These are phyloP conservation scores for Prolemur simus DNA, from an alignment of 2,113 vertebrate genomes.

Conservation along the genomic window DNA sequence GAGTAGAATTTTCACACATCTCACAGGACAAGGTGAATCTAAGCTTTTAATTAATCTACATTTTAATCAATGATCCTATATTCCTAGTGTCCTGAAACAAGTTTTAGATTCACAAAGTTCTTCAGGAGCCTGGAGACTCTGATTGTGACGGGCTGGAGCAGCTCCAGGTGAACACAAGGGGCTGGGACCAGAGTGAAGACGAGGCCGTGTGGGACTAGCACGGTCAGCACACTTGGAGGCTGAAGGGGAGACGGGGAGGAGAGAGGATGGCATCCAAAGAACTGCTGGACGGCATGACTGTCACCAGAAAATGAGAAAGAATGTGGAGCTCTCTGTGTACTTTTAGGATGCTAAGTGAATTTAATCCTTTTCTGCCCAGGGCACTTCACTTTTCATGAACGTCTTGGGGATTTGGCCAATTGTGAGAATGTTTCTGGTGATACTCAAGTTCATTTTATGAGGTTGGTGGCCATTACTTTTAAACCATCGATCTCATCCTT, in stretches of 20 bases:
- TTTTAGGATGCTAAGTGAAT: neutral
- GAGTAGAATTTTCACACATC: neutral
- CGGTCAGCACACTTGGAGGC: too few species aligned
- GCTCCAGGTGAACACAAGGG: neutral
- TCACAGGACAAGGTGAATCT: neutral
- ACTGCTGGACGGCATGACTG: too few species aligned
- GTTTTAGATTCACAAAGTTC: neutral
- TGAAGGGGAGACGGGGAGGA: neutral
- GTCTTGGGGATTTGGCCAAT: constrained; percentile 42
- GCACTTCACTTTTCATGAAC: neutral
- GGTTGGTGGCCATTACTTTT: constrained; percentile 3
- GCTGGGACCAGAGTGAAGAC: neutral
- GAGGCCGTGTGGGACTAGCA: fast-evolving
- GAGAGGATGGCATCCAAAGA: neutral
- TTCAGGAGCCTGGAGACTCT: neutral
- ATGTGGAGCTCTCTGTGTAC: neutral
- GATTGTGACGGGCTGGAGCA: neutral
- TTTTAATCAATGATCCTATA: neutral
- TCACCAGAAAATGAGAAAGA: neutral
- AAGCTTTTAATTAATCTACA: neutral
- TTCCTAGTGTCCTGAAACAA: neutral
- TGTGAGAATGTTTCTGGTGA: constrained; percentile 32
- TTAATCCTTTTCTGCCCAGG: constrained; percentile 28
- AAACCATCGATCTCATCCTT: constrained; percentile 35
- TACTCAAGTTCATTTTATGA: constrained; percentile 50